Evolutionary conservation across 2,113 vertebrate species (phyloP), one percentile per base, ranked within the genome.

Genomic region (Argyrosomus japonicus): DNA sequence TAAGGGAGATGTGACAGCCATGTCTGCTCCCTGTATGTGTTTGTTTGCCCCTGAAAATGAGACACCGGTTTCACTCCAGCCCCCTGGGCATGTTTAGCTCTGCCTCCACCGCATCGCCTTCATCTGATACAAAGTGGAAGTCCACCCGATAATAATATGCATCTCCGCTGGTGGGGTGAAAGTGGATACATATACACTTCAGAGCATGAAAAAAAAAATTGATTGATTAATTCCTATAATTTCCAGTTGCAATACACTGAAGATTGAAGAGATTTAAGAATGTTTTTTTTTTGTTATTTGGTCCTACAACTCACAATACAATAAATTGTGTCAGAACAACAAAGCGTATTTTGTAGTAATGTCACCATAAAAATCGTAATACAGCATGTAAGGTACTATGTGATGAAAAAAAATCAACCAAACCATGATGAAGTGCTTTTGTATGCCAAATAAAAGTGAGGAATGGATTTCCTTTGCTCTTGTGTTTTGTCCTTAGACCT

Each of bases 1-100:
- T 93, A 92, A 93, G 91, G 82, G 91, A 90, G 94, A 95, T 90
- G 93, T 95, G 95, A 95, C 95, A 95, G 95, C 87, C 89, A 85
- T 92, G 93, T 95, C 95, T 96, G 95, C 88, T 95, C 89, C 87
- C 90, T 95, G 94, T 93, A 94, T 91, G 83, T 92, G 90, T 93
- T 91, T 89, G 92, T 91, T 89, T 93, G 93, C 90, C 91, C 92
- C 93, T 93, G 92, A 93, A 95, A 94, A 92, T 68, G 90, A 95
- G 92, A 93, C 89, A 86, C 92, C 80, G 53, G 87, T 89, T 90
- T 93, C 90, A 85, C 87, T 88, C 21, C 75, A 81, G 83, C 93
- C 94, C 93, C 89, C 82, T 92, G 93, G 93, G 92, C 92, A 93
- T 87, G 86, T 88, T 93, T 92, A 93, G 91, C 87, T 91, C 85